Conservation (phyloP, 1,140 invertebrate genomes). For the Brachionus asplanchnoidis region DNA sequence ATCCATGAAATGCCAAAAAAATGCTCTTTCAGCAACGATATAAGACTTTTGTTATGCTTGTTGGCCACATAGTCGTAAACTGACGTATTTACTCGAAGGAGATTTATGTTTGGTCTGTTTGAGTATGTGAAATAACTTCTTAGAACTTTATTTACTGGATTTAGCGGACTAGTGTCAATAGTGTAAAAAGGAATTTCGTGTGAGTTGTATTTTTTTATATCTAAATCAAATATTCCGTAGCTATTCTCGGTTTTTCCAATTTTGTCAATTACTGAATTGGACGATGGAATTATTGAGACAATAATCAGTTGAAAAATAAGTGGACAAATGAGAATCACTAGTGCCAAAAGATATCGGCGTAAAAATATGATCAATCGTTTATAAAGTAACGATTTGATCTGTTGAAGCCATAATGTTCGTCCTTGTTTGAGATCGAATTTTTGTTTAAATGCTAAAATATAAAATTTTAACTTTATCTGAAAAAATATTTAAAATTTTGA, state of each 20-base stretch:
- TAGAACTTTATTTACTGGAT: background rate
- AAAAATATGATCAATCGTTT: conserved; percentile 18
- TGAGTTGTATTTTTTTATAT: background rate
- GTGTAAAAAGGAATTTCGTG: conserved; percentile 19
- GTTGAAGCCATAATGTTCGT: conserved; percentile 14
- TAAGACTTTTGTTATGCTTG: background rate
- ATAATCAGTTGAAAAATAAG: background rate
- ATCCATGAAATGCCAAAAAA: conserved; percentile 28
- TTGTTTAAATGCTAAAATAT: background rate
- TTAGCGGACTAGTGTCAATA: background rate
- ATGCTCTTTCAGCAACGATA: conserved; percentile 10
- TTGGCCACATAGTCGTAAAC: background rate
- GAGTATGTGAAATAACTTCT: background rate
- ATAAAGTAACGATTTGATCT: background rate
- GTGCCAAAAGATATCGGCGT: conserved; percentile 7
- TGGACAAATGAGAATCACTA: background rate
- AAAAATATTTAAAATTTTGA: background rate
- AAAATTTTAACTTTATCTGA: background rate
- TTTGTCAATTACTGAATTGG: background rate
- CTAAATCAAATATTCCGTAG: background rate
- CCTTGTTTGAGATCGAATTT: conserved; percentile 14
- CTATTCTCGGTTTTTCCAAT: conserved; percentile 16
- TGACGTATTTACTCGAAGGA: background rate
- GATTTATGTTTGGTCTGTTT: conserved; percentile 7
- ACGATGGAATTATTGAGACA: conserved; percentile 26